These are phyloP conservation scores for Parasteatoda tepidariorum DNA, from an alignment of 1,140 invertebrate genomes.

Conservation along the genomic window DNA sequence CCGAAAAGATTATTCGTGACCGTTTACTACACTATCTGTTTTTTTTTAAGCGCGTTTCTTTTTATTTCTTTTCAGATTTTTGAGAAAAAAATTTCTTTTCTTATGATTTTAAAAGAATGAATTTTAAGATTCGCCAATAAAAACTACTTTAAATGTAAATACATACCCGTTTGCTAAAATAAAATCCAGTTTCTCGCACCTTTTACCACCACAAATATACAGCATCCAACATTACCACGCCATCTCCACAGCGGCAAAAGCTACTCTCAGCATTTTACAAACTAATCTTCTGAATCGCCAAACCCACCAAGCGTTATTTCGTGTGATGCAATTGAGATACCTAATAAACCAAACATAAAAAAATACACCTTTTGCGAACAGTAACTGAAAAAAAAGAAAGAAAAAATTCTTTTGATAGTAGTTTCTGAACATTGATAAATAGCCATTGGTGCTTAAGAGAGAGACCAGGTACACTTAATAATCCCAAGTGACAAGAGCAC, in stretches of 20 bases:
- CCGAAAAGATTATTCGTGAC: too few relatives aligned
- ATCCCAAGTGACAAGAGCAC: constrained; percentile 53
- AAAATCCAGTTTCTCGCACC: neutral
- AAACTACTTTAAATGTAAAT: too few relatives aligned
- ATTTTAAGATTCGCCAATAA: too few relatives aligned
- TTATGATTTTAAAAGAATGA: too few relatives aligned
- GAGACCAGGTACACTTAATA: constrained; percentile 47
- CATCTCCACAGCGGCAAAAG: neutral
- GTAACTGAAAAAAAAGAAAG: neutral
- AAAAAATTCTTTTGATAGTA: constrained; percentile 32
- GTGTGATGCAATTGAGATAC: neutral
- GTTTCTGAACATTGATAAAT: constrained; percentile 46
- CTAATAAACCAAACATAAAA: neutral
- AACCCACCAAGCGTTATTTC: neutral
- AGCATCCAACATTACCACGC: neutral
- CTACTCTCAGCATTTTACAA: neutral
- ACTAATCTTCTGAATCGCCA: neutral
- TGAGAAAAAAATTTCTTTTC: too few relatives aligned
- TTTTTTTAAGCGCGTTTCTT: too few relatives aligned
- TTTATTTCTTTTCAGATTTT: too few relatives aligned
- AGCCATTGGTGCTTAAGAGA: neutral
- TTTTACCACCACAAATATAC: neutral
- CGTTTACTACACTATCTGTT: too few relatives aligned
- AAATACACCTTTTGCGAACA: neutral
- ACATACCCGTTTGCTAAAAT: too few relatives aligned